These are phyloP conservation scores for Dione juno DNA, from an alignment of 2,888 invertebrate species.

Conservation along the genomic window DNA sequence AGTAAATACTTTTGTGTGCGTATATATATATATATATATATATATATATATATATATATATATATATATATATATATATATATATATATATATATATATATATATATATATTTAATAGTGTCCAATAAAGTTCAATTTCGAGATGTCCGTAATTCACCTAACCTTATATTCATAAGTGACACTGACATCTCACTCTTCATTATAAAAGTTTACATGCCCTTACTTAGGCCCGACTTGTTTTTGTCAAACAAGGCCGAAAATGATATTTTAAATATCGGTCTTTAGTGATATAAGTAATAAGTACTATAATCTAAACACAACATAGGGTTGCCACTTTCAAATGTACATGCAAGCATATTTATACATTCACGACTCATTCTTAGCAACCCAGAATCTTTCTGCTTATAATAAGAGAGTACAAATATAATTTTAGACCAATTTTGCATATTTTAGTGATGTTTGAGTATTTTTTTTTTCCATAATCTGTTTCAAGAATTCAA, in stretches of 20 bases:
- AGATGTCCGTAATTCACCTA: neutral
- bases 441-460: neutral
- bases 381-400: neutral
- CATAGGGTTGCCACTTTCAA: neutral
- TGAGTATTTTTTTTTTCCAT: neutral
- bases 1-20: no score
- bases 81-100: no score
- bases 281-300: neutral
- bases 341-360: neutral
- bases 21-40: neutral
- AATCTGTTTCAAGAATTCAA: neutral
- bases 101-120: neutral
- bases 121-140: neutral
- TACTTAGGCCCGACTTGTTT: neutral
- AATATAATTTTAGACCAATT: neutral
- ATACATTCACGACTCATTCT: neutral
- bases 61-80: no score
- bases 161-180: neutral
- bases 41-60: neutral
- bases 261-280: neutral
- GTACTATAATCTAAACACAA: neutral
- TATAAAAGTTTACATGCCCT: no score
- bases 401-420: neutral
- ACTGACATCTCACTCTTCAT: neutral
- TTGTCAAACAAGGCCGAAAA: neutral